Percentiles rank a stretch among this genome's conserved stretches.
These are phyloP conservation scores for Cottoperca gobio DNA, from an alignment of 2,797 vertebrate species.

Conservation along the genomic window DNA sequence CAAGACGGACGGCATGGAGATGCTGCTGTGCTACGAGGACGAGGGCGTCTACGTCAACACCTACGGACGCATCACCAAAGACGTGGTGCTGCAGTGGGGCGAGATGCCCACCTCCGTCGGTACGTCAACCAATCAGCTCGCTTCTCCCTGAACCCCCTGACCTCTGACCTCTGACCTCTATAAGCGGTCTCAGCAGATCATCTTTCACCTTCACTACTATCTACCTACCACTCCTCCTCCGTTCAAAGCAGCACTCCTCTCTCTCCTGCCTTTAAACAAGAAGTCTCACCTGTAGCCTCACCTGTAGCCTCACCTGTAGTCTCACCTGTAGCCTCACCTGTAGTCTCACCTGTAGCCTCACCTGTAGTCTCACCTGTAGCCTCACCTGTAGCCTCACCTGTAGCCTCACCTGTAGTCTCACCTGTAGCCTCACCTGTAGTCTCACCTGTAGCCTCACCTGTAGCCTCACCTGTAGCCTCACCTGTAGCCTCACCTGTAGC, in stretches of 20 bases:
- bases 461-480: too few relatives aligned
- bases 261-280: constrained; percentile 31
- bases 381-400: too few relatives aligned
- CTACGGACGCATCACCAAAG: constrained; percentile 98
- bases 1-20: constrained; percentile 99
- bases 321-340: too few relatives aligned
- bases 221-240: constrained; percentile 35
- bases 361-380: too few relatives aligned
- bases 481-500: too few relatives aligned
- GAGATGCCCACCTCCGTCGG: constrained; percentile 99
- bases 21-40: constrained; percentile 99
- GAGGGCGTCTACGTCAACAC: constrained; percentile 99
- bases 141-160: constrained; percentile 55
- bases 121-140: constrained; percentile 85
- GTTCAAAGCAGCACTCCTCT: constrained; percentile 51
- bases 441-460: too few relatives aligned
- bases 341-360: too few relatives aligned
- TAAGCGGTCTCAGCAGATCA: constrained; percentile 50
- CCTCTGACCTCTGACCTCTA: constrained; percentile 64
- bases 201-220: constrained; percentile 51
- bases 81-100: constrained; percentile 99
- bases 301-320: too few relatives aligned
- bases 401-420: too few relatives aligned
- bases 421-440: too few relatives aligned
- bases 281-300: constrained; percentile 26